A percentile compares a stretch with the other conserved stretches of the same genome.
phyloP scores from a whole-genome alignment of 2,888 invertebrate genomes.

The Urechis unicinctus region DNA sequence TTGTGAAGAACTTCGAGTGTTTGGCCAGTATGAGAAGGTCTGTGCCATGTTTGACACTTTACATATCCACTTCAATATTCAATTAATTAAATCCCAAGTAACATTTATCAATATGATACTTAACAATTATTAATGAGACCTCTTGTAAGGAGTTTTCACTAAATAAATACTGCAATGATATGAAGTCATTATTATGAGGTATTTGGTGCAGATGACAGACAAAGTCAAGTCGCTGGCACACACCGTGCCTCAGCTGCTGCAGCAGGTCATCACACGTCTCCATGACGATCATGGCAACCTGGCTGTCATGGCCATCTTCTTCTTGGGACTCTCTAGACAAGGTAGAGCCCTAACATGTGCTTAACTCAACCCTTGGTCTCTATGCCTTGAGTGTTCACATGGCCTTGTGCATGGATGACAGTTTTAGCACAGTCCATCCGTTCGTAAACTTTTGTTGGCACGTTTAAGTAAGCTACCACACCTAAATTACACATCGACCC shows the following conservation, averaged over 20 bases:
- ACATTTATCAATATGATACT: too few species aligned
- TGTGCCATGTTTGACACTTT: neutral
- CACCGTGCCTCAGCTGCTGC: constrained; percentile 37
- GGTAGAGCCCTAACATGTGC: too few species aligned
- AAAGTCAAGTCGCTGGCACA: constrained; percentile 45
- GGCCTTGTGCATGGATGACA: neutral
- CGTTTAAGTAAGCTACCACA: too few species aligned
- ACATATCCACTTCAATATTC: neutral
- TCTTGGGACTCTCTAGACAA: too few species aligned
- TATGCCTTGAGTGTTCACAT: constrained; percentile 34
- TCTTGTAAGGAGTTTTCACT: too few species aligned
- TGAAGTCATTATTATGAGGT: neutral
- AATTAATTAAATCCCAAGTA: too few species aligned
- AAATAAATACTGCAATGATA: too few species aligned
- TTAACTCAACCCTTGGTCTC: constrained; percentile 26
- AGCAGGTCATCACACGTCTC: constrained; percentile 37
- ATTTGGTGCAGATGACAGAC: constrained; percentile 29
- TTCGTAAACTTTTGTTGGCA: too few species aligned
- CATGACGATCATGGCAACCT: constrained; percentile 40
- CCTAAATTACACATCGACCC: too few species aligned
- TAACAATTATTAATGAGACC: too few species aligned
- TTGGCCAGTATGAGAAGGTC: constrained; percentile 48
- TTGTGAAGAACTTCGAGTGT: constrained; percentile 50
- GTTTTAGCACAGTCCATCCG: too few species aligned
- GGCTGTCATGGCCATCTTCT: too few species aligned